Base-by-base conservation (phyloP, 64 coral and sea anemone species). In the Actinia equina region DNA sequence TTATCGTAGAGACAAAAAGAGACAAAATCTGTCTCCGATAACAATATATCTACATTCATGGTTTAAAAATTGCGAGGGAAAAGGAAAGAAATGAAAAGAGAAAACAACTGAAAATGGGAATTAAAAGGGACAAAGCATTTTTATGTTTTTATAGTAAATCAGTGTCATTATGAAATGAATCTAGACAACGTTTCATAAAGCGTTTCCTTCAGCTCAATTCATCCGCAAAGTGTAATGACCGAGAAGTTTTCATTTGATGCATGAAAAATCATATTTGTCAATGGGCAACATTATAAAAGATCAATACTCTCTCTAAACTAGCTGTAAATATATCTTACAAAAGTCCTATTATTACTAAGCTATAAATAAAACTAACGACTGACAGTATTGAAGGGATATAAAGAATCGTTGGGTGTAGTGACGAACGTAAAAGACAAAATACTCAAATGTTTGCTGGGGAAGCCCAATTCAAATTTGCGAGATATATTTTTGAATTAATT, bases 351-450 rank as follows among this genome's bases (percentile, higher is more conserved):
- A 74, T 74, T 41, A 74, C 4, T 12, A 74, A 12, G 69, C 69
- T 74, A 74, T 74, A 41, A 74, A 74, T 74, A 74, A 74, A 41
- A 74, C n/a, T n/a, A n/a, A n/a, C 12, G n/a, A 74, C n/a, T 74
- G 69, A 74, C n/a, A 27, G 69, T 30, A 3, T 74, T 41, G 10
- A 74, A 74, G 25, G 22, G 7, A 26, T 74, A 19, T 63, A 63
- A 23, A 23, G 62, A 23, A 65, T 7, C 23, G 6, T 0, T 20
- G 10, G n/a, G 3, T 16, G 18, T 18, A 17, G 3, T 19, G 18
- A 60, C 59, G 58, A 60, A 60, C 18, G 59, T 60, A 15, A 60
- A n/a, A 60, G 30, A 37, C 30, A 37, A 37, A 37, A 37, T 1
- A 37, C 30, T 37, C 30, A 37, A 37, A 37, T 37, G 1, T 37